Percentiles rank a stretch among this genome's conserved stretches.
These are phyloP conservation scores for Alethe castanea DNA, from an alignment of 2,113 vertebrate species.

Conservation along the genomic window DNA sequence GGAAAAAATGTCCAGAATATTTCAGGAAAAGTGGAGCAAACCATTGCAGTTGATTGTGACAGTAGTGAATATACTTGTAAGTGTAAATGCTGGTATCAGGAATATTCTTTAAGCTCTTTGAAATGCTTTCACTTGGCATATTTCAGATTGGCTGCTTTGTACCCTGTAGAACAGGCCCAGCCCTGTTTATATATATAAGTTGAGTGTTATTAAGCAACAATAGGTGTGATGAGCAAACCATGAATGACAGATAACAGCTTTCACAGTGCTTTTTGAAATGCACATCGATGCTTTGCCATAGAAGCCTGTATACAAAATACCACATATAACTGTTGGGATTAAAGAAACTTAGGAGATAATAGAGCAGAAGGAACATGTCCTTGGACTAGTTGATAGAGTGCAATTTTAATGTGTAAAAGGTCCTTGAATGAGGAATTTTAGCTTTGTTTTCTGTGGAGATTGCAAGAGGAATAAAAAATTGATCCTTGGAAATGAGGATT, in stretches of 20 bases:
- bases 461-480: neutral
- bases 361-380: neutral
- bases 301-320: neutral
- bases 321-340: neutral
- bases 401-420: neutral
- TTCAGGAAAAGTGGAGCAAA: neutral
- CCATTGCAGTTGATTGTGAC: neutral
- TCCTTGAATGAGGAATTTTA: neutral
- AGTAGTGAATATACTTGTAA: neutral
- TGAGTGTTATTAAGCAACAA: neutral
- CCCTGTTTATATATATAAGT: neutral
- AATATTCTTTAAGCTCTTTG: neutral
- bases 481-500: neutral
- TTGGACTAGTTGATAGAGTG: neutral
- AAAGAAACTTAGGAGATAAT: neutral
- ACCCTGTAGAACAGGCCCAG: neutral
- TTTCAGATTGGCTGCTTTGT: neutral
- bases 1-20: neutral
- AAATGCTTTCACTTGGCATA: neutral
- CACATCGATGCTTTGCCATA: neutral
- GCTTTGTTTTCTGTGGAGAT: neutral
- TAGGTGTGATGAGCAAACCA: neutral
- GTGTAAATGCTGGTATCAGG: neutral
- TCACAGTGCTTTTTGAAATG: neutral
- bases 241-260: neutral